Conservation (phyloP, 2,888 invertebrate species). For the Limnephilus marmoratus region DNA sequence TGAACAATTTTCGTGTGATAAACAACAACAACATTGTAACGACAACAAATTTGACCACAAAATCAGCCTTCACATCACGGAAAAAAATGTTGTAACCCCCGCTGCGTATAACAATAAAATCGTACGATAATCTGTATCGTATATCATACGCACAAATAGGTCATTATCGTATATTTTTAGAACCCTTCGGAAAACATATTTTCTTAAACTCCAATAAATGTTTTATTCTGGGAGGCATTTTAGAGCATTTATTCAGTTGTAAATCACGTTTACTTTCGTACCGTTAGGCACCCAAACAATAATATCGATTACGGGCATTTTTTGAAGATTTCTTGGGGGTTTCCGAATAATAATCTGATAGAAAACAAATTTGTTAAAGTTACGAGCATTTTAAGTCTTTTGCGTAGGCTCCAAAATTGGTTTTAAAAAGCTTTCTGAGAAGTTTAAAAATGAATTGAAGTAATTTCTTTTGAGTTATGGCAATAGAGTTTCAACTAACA, state of each 20-base stretch:
- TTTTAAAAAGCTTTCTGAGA: no score
- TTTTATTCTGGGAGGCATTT: slow-evolving; percentile 29
- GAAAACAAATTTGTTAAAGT: background rate
- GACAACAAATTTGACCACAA: background rate
- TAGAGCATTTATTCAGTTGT: slow-evolving; percentile 23
- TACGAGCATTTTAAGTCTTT: background rate
- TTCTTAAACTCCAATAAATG: slow-evolving; percentile 33
- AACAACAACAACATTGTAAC: background rate
- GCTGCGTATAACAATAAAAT: slow-evolving; percentile 24
- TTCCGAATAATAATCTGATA: background rate
- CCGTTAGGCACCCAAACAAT: slow-evolving; percentile 32
- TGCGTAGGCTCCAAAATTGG: no score
- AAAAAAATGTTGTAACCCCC: background rate
- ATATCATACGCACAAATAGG: slow-evolving; percentile 17
- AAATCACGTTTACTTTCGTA: slow-evolving; percentile 27
- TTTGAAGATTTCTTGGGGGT: background rate
- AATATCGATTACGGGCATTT: slow-evolving; percentile 42
- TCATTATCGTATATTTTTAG: slow-evolving; percentile 31
- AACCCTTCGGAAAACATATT: slow-evolving; percentile 22
- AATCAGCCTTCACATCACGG: background rate
- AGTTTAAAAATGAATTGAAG: no score
- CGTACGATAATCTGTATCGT: slow-evolving; percentile 2
- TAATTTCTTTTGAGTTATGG: no score
- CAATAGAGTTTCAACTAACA: no score
- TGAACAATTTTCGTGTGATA: background rate